Evolutionary conservation across 2,888 invertebrate genomes (phyloP), one percentile per base, ranked within the genome.

Genomic region (Artemia sp.): DNA sequence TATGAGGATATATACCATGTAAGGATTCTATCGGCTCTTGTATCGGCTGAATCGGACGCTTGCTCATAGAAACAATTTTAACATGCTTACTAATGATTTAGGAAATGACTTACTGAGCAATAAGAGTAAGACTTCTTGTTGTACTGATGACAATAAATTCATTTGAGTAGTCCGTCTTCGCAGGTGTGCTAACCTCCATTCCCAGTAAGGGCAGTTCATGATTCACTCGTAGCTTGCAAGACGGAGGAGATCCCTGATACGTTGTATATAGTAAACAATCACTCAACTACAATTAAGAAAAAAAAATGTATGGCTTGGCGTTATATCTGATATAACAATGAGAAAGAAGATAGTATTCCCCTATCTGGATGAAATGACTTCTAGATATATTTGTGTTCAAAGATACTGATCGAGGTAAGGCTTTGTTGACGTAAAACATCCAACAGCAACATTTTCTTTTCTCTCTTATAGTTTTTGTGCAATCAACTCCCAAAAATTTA

Each of bases 101-200:
- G 8, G 50, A 53, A 53, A 19, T 14, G 24, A 72, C 76, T 75
- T 75, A 82, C 82, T 78, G 80, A 12, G 83, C 82, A 71, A 80
- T 78, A 10, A 83, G 75, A 53, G 81, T 82, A 74, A 83, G 83
- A 69, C 83, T 83, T 51, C 82, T 76, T 67, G 81, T 78, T 11
- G 79, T 79, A 71, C 80, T 80, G 70, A 83, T 81, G 70, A 83
- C 80, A 74, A 79, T 82, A 74, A 83, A 83, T 75, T 83, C 83
- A 74, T 80, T 80, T 72, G 78, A 77, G 74, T 79, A 81, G 72
- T 82, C 82, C 69, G 76, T 74, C 14, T 73, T 73, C 10, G 75
- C 75, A 14, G 77, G 77, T 19, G 78, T 73, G 58, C 74, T 74
- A 67, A 83, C 82, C 76, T 80, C 80, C 82, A 83, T 82, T 50